Evolutionary conservation across 2,797 vertebrate species (phyloP).

Genomic region (Danio aesculapii): DNA sequence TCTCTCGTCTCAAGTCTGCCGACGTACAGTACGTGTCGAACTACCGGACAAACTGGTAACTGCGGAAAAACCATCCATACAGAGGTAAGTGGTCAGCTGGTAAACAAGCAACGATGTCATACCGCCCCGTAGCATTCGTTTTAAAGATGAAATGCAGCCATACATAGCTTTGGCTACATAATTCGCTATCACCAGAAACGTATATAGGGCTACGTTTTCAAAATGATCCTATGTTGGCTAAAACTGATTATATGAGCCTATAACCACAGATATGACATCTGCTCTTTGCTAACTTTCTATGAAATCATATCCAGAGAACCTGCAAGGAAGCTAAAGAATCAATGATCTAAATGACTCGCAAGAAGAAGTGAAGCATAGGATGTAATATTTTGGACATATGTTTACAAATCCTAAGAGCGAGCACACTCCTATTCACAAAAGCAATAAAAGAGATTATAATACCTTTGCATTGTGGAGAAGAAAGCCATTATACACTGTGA

Average conservation of each 20-base stretch:
- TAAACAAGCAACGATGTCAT: no score
- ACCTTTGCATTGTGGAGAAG: conserved; percentile 8
- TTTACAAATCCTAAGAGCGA: not conserved
- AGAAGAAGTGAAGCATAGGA: not conserved
- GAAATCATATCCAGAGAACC: not conserved
- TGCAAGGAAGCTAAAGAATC: conserved; percentile 1
- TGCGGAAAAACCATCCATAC: no score
- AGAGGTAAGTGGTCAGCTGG: no score
- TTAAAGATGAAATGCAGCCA: no score
- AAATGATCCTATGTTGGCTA: not conserved
- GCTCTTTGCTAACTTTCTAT: not conserved
- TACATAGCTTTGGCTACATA: no score
- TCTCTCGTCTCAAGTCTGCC: no score
- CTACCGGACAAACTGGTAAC: no score
- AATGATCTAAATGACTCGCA: not conserved
- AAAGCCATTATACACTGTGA: conserved; percentile 34
- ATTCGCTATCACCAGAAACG: no score
- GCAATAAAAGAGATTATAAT: conserved; percentile 11
- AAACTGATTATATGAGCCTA: conserved; percentile 3
- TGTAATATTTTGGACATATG: conserved; percentile 5
- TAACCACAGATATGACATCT: conserved; percentile 14
- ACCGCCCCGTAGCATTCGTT: no score
- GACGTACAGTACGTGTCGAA: no score
- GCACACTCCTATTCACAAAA: not conserved
- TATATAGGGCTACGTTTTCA: no score